Evolutionary conservation across 2,797 vertebrate genomes (phyloP), one percentile per base, ranked within the genome.

Genomic region (Cossypha dichroa): DNA sequence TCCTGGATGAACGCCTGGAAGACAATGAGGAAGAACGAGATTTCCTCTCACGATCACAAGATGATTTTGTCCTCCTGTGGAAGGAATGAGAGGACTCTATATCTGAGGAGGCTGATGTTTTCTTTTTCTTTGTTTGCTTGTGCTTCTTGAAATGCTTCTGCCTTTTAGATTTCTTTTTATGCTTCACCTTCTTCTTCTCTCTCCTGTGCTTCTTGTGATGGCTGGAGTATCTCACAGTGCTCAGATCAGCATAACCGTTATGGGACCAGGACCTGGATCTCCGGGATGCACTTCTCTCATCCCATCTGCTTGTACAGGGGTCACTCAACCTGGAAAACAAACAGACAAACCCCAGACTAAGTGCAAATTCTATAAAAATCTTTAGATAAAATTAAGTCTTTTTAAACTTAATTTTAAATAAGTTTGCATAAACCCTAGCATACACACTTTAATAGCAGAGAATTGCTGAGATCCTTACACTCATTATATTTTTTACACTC

Each of bases 131-230:
- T 0, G 77, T 85, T 77, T 97, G 98, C 83, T 98, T 99, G 95
- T 98, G 98, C 87, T 98, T 99, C 96, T 99, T 99, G 70, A 97
- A 96, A 73, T 98, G 99, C 69, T 99, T 99, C 54, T 98, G 98
- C 97, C 99, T 99, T 96, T 99, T 99, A 38, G 98, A 96, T 93
- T 99, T 99, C 96, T 99, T 99, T 97, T 99, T 99, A 84, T 97
- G 99, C 78, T 99, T 99, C 78, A 97, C 78, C 88, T 99, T 99
- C 96, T 99, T 99, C 94, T 99, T 99, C 66, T 98, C 99, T 77
- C 99, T 99, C 87, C 97, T 99, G 89, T 97, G 97, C 68, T 96
- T 98, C 86, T 93, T 98, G 80, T 90, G 98, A 66, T 92, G 97
- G 82, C 98, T 98, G 34, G 98, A 98, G 13, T 96, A 97, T 58